Evolutionary conservation across 2,113 vertebrate genomes (phyloP).

Genomic region (Lepus europaeus): DNA sequence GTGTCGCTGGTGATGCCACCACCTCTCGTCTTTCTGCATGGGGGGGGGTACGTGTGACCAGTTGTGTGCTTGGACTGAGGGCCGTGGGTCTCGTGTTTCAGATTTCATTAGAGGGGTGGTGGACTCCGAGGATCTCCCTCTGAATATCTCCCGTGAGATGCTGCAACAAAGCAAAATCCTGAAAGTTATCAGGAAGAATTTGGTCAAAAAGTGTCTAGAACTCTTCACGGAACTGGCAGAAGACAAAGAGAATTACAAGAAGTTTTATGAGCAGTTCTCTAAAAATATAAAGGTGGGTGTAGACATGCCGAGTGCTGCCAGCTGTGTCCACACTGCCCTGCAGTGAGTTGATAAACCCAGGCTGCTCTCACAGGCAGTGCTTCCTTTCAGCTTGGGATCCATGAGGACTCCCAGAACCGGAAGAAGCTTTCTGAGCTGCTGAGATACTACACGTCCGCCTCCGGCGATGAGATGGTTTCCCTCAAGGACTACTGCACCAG

Average conservation of each 20-base stretch:
- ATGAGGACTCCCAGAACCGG: slow-evolving; percentile 97
- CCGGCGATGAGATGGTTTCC: slow-evolving; percentile 97
- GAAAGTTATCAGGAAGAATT: slow-evolving; percentile 98
- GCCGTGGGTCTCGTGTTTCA: neutral
- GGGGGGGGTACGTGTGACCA: too few relatives aligned
- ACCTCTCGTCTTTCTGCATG: too few relatives aligned
- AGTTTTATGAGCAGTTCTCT: slow-evolving; percentile 97
- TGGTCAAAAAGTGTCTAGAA: slow-evolving; percentile 98
- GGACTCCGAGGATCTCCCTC: slow-evolving; percentile 97
- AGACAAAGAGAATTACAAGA: slow-evolving; percentile 99
- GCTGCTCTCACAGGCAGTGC: too few relatives aligned
- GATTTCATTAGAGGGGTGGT: slow-evolving; percentile 98
- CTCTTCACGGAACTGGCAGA: slow-evolving; percentile 96
- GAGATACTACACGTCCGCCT: slow-evolving; percentile 95
- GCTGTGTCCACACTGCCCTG: accelerated
- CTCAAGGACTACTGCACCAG: slow-evolving; percentile 97
- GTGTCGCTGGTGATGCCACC: too few relatives aligned
- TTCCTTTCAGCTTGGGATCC: slow-evolving; percentile 94
- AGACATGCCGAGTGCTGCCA: accelerated
- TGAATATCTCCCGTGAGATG: slow-evolving; percentile 99
- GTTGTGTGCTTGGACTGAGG: neutral
- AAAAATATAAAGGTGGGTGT: slow-evolving; percentile 96
- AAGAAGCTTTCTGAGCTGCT: slow-evolving; percentile 97
- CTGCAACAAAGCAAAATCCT: slow-evolving; percentile 99
- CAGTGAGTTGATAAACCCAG: too few relatives aligned